These are phyloP conservation scores for Callorhinus ursinus DNA, from an alignment of 2,113 vertebrate species.

Conservation along the genomic window DNA sequence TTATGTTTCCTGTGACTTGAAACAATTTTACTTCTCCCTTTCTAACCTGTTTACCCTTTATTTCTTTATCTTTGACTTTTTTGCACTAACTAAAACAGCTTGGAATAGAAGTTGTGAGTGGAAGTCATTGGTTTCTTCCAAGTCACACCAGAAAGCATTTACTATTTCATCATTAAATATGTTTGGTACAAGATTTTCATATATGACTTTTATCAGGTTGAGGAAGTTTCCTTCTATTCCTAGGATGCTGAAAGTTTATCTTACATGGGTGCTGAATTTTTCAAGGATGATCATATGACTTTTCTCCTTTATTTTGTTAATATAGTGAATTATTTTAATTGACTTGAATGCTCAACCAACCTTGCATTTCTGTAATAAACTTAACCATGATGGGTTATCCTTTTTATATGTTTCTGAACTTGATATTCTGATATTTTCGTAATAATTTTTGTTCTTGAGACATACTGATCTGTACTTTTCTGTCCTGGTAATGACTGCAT, in stretches of 20 bases:
- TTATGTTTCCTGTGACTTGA: neutral
- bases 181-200: neutral
- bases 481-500: neutral
- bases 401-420: slow-evolving; percentile 25
- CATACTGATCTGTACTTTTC: neutral
- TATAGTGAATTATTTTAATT: neutral
- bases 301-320: neutral
- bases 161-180: neutral
- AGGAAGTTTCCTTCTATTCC: neutral
- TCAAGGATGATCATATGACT: neutral
- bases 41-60: neutral
- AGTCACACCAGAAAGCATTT: neutral
- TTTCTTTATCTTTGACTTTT: slow-evolving; percentile 9
- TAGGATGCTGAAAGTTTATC: neutral
- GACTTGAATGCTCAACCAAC: neutral
- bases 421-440: neutral
- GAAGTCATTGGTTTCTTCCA: neutral
- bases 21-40: neutral
- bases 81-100: neutral
- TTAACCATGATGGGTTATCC: neutral
- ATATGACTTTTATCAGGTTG: neutral
- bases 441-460: neutral
- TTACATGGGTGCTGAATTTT: neutral
- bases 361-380: slow-evolving; percentile 15
- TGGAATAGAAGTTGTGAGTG: neutral